Base-by-base conservation (phyloP, 2,113 vertebrate genomes). In the Mastomys coucha region DNA sequence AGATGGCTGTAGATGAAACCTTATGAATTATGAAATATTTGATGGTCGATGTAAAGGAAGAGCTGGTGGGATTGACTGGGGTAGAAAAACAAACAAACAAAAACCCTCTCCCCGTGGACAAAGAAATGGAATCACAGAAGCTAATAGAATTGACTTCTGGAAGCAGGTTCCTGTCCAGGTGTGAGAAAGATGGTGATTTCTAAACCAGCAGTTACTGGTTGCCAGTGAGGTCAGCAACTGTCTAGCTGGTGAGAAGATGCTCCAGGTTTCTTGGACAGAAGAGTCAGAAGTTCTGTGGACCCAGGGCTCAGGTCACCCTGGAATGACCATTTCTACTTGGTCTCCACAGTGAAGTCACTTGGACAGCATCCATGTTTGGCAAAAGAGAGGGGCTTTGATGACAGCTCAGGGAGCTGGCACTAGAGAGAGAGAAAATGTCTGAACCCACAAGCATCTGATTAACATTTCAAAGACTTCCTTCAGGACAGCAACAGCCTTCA, bases 391-490 rank as follows among this genome's bases (percentile, higher is more conserved):
- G 36, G 14, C 63, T 5, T 6, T 75, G 63, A 45, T 20, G 19
- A 94, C 65, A 86, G 58, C n/a, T 88, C 73, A 31, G 72, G 33
- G 2, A 42, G 56, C 39, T n/a, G 42, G 36, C 31, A 49, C 26
- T 36, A 84, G 42, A 84, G 17, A 75, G 91, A 26, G 51, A 87
- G 91, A 88, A 94, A 89, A 93, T 53, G 26, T 92, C 84, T 67
- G 26, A 92, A 95, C 88, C 91, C 89, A 91, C 95, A 95, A 76
- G 33, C 72, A 91, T 91, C 67, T 94, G 53, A 42, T 95, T 94
- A 91, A 56, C 92, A 94, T 96, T 94, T 96, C 95, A 94, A 95
- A 92, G 85, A 19, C 63, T 92, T 75, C 89, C 69, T 80, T 69
- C 89, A 51, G 67, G 49, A 80, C 60, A 81, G 58, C 8, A 56